Evolutionary conservation across 2,797 vertebrate species (phyloP).

Genomic region (Enteromius trimaculatus): DNA sequence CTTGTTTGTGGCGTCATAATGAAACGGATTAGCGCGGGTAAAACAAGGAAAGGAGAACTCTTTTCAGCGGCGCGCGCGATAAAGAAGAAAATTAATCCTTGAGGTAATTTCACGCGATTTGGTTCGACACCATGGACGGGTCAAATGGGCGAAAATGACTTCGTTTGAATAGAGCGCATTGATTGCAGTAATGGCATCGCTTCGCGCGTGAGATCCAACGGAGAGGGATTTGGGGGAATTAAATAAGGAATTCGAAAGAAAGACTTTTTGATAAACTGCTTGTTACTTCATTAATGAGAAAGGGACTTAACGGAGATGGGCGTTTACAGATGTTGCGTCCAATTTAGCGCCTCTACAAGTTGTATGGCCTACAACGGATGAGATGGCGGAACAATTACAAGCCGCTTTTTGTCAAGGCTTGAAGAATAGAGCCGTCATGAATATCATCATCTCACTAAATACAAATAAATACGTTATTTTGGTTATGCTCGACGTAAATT

Average conservation of each 20-base stretch:
- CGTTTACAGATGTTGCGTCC: conserved; percentile 81
- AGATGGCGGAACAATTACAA: conserved; percentile 78
- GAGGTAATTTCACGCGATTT: conserved; percentile 89
- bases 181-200: conserved; percentile 85
- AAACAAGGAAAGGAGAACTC: conserved; percentile 77
- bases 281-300: conserved; percentile 88
- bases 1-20: conserved; percentile 81
- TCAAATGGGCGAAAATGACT: conserved; percentile 83
- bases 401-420: conserved; percentile 68
- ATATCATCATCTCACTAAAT: conserved; percentile 22
- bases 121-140: conserved; percentile 82
- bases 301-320: conserved; percentile 72
- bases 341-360: conserved; percentile 77
- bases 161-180: conserved; percentile 79
- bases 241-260: conserved; percentile 67
- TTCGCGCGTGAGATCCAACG: conserved; percentile 74
- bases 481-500: background rate
- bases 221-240: conserved; percentile 65
- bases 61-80: conserved; percentile 76
- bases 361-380: conserved; percentile 70
- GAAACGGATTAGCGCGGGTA: conserved; percentile 84
- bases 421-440: conserved; percentile 30
- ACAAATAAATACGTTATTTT: background rate
- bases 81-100: conserved; percentile 85
- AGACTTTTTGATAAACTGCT: conserved; percentile 83